phyloP scores from a whole-genome alignment of 1,140 invertebrate species.

The Amphibalanus amphitrite region DNA sequence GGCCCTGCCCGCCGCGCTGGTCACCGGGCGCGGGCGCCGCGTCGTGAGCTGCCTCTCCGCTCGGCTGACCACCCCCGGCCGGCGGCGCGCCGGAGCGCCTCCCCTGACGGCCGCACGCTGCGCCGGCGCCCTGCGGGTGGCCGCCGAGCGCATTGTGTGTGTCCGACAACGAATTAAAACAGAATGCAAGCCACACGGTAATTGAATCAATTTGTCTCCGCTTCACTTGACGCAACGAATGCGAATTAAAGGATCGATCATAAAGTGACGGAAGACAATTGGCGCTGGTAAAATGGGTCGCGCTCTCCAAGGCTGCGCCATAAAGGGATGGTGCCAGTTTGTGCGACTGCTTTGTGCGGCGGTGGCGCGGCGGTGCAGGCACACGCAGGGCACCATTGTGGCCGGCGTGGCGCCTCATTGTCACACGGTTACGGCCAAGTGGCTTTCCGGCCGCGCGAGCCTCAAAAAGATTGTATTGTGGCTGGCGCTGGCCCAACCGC shows the following conservation, averaged over 20 bases:
- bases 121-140: neutral
- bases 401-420: neutral
- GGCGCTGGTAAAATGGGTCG: neutral
- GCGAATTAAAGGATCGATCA: slow-evolving; percentile 1
- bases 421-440: neutral
- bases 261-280: neutral
- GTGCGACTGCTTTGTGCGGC: neutral
- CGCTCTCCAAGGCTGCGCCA: neutral
- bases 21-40: no score
- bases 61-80: no score
- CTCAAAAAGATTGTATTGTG: neutral
- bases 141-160: neutral
- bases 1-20: no score
- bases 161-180: neutral
- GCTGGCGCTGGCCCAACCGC: neutral
- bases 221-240: neutral
- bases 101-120: neutral
- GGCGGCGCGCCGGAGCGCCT: no score
- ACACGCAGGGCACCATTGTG: neutral
- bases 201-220: neutral
- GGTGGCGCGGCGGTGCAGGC: no score
- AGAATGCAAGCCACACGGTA: neutral
- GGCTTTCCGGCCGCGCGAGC: neutral
- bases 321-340: neutral
- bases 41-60: no score